Evolutionary conservation across 2,113 vertebrate species (phyloP).

Genomic region (Oryzias celebensis): DNA sequence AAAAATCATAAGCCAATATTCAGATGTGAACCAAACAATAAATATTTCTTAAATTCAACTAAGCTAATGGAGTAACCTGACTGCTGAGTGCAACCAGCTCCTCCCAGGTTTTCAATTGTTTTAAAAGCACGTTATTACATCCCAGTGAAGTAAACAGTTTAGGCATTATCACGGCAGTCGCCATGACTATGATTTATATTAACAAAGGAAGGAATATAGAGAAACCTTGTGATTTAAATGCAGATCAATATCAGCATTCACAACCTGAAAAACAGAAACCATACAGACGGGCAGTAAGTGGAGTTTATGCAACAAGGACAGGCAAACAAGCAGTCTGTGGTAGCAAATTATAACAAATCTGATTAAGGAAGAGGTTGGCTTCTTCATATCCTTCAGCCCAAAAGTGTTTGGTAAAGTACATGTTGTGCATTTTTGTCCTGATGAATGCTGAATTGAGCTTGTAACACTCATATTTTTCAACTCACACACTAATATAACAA

Average conservation of each 20-base stretch:
- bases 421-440: neutral
- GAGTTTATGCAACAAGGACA: constrained; percentile 6
- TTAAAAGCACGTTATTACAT: constrained; percentile 51
- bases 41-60: constrained; percentile 68
- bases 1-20: constrained; percentile 65
- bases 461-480: neutral
- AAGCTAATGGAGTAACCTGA: constrained; percentile 52
- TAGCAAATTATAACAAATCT: constrained; percentile 24
- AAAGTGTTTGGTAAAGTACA: constrained; percentile 12
- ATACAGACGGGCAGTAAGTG: neutral
- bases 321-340: constrained; percentile 16
- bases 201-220: constrained; percentile 1
- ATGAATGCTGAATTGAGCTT: neutral
- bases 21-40: constrained; percentile 64
- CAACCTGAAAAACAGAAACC: constrained; percentile 4
- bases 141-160: constrained; percentile 15
- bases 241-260: constrained; percentile 10
- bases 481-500: too few species aligned
- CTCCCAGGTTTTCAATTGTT: constrained; percentile 32
- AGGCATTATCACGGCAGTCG: neutral
- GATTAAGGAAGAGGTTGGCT: constrained; percentile 21
- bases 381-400: constrained; percentile 25
- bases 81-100: constrained; percentile 23
- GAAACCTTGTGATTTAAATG: neutral
- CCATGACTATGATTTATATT: constrained; percentile 5